A percentile compares a stretch with the other conserved stretches of the same genome.
Conservation (phyloP, 2,113 vertebrate species). For the Scopus umbretta region DNA sequence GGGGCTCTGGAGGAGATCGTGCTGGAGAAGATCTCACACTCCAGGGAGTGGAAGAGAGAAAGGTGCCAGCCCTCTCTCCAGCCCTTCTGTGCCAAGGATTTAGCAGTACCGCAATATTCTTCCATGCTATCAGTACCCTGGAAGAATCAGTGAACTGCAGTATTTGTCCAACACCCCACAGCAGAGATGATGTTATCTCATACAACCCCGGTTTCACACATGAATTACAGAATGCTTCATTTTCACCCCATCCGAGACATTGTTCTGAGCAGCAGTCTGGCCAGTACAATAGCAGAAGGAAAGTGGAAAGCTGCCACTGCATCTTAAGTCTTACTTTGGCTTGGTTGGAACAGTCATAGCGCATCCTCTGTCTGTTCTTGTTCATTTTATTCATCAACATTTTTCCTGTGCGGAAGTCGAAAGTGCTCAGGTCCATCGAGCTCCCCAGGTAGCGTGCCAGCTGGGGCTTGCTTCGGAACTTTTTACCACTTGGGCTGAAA, state of each 20-base stretch:
- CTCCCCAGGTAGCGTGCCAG: constrained; percentile 95
- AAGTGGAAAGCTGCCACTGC: background rate
- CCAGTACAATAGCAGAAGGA: background rate
- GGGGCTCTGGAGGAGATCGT: background rate
- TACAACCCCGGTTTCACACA: background rate
- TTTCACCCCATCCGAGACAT: background rate
- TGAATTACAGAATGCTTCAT: background rate
- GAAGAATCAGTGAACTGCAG: background rate
- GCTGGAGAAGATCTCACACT: background rate
- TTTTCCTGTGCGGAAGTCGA: constrained; percentile 95
- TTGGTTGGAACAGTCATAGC: constrained; percentile 93
- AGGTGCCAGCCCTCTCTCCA: background rate
- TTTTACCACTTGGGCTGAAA: constrained; percentile 94
- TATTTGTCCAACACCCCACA: background rate
- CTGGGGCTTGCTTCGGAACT: constrained; percentile 98
- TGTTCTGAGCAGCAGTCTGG: background rate
- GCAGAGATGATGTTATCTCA: background rate
- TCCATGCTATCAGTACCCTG: background rate
- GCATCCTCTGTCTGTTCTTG: constrained; percentile 92
- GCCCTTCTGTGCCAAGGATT: background rate
- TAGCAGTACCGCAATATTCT: background rate
- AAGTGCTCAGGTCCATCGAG: constrained; percentile 95
- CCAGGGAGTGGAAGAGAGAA: background rate
- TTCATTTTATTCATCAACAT: constrained; percentile 96
- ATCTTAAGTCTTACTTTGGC: constrained; percentile 77